Conservation (phyloP, 2,888 invertebrate genomes). For the Hipparchia semele region DNA sequence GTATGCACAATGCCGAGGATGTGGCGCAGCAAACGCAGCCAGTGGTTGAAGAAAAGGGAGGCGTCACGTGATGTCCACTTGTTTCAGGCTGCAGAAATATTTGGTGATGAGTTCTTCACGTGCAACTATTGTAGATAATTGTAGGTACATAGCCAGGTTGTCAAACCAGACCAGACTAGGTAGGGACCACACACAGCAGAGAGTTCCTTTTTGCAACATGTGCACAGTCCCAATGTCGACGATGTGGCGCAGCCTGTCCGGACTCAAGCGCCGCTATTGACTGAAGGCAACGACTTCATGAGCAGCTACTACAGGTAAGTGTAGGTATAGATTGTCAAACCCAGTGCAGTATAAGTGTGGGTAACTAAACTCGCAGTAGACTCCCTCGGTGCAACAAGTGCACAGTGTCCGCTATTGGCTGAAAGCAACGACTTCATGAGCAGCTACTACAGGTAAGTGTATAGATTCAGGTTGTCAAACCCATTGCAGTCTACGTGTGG, state of each 20-base stretch:
- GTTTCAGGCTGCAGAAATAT: slow-evolving; percentile 22
- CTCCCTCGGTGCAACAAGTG: too few relatives aligned
- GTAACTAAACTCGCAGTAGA: too few relatives aligned
- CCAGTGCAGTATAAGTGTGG: too few relatives aligned
- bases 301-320: slow-evolving; percentile 14
- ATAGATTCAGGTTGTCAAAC: too few relatives aligned
- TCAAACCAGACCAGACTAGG: slow-evolving; percentile 3
- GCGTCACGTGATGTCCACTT: slow-evolving; percentile 6
- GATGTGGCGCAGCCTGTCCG: slow-evolving; percentile 6
- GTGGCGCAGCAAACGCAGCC: slow-evolving; percentile 25
- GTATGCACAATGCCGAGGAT: slow-evolving; percentile 16
- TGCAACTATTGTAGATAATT: slow-evolving; percentile 19
- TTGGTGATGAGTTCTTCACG: slow-evolving; percentile 13
- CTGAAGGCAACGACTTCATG: slow-evolving; percentile 30
- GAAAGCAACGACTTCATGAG: too few relatives aligned
- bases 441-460: too few relatives aligned
- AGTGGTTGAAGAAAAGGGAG: slow-evolving; percentile 32
- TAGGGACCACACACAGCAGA: slow-evolving; percentile 31
- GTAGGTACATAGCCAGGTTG: background rate
- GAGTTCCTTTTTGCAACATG: slow-evolving; percentile 17
- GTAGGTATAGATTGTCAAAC: too few relatives aligned
- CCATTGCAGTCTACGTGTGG: too few relatives aligned
- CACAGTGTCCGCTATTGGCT: too few relatives aligned
- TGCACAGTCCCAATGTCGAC: slow-evolving; percentile 11
- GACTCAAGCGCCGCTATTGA: slow-evolving; percentile 31